Evolutionary conservation across 2,888 invertebrate genomes (phyloP).

Genomic region (Lepidochitona cinerea): DNA sequence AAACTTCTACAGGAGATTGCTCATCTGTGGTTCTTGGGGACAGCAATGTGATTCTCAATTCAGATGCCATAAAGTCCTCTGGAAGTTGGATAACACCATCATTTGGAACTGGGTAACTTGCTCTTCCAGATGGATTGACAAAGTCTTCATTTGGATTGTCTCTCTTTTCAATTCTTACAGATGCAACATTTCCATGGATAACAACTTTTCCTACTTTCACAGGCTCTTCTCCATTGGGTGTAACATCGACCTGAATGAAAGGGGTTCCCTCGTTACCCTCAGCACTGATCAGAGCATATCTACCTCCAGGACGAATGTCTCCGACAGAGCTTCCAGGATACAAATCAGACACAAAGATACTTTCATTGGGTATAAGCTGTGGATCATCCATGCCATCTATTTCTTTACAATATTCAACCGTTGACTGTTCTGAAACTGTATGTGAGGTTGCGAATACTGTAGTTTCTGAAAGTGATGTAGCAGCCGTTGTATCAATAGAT

Average conservation of each 20-base stretch:
- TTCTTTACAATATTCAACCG: not conserved
- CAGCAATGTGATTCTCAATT: not conserved
- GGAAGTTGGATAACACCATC: not conserved
- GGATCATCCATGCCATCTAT: constrained; percentile 5
- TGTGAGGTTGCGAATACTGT: too few species aligned
- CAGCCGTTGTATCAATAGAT: too few species aligned
- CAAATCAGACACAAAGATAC: not conserved
- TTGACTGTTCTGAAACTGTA: too few species aligned
- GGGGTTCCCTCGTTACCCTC: not conserved
- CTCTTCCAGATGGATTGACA: not conserved
- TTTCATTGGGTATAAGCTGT: not conserved
- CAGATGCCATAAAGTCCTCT: not conserved
- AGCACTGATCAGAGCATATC: not conserved
- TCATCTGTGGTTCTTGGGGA: not conserved
- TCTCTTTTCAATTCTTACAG: not conserved
- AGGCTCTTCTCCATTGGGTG: not conserved
- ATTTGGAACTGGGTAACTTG: not conserved
- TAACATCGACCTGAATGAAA: not conserved
- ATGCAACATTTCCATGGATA: not conserved
- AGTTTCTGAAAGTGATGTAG: too few species aligned
- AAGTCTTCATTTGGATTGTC: not conserved
- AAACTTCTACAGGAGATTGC: not conserved
- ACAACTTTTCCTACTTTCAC: not conserved
- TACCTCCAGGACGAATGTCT: constrained; percentile 3
- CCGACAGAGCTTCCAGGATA: not conserved